Conservation (phyloP, 1,140 invertebrate genomes). For the Zaprionus taronus region DNA sequence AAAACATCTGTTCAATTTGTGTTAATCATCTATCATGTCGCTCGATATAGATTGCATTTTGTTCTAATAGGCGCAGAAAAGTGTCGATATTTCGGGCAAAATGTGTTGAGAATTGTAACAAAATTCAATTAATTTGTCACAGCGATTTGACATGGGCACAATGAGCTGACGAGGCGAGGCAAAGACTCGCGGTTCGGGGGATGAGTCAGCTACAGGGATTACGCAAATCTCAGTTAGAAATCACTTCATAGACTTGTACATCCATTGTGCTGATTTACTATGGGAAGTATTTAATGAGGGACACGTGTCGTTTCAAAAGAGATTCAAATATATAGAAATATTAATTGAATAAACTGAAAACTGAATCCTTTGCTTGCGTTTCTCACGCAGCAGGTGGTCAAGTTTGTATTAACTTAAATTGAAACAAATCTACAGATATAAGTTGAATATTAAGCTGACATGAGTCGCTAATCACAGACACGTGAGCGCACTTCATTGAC, state of each 20-base stretch:
- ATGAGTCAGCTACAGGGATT: conserved; percentile 4
- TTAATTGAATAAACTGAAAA: neutral
- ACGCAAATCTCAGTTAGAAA: conserved; percentile 18
- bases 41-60: conserved; percentile 58
- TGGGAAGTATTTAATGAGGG: conserved; percentile 39
- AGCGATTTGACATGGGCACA: conserved; percentile 52
- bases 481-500: conserved; percentile 68
- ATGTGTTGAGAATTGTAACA: conserved; percentile 56
- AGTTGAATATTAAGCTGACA: conserved; percentile 16
- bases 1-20: conserved; percentile 53
- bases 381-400: conserved; percentile 62
- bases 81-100: conserved; percentile 52
- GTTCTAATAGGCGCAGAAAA: conserved; percentile 47
- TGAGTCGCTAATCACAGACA: conserved; percentile 71
- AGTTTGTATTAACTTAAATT: neutral
- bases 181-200: conserved; percentile 16
- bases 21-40: conserved; percentile 59
- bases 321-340: conserved; percentile 5
- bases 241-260: conserved; percentile 10
- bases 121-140: conserved; percentile 79
- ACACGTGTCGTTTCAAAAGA: conserved; percentile 24
- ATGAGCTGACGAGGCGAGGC: conserved; percentile 5
- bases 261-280: conserved; percentile 17
- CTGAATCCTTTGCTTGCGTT: neutral
- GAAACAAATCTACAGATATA: conserved; percentile 7